Conservation (phyloP, 2,113 vertebrate genomes). For the Columba janthina region DNA sequence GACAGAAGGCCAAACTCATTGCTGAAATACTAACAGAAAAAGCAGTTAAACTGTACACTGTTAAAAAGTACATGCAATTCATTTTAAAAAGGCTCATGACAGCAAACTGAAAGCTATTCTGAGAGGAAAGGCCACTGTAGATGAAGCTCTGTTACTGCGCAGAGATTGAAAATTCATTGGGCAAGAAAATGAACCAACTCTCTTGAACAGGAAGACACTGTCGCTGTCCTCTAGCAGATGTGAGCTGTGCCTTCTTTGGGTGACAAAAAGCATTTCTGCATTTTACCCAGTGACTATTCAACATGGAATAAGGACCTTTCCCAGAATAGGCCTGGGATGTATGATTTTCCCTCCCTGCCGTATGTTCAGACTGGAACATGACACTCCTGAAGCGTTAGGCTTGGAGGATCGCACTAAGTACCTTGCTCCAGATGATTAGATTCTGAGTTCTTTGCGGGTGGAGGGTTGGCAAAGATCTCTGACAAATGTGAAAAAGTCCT, state of each 20-base stretch:
- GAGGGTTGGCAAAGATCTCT: background rate
- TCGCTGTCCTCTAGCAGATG: background rate
- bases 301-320: background rate
- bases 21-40: background rate
- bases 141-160: background rate
- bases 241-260: background rate
- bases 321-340: background rate
- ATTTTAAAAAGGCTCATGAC: background rate
- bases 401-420: background rate
- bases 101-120: background rate
- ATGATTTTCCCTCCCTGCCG: background rate
- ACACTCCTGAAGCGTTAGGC: background rate
- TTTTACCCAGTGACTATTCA: background rate
- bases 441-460: background rate
- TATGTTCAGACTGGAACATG: background rate
- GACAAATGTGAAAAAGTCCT: background rate
- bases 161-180: background rate
- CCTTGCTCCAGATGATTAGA: background rate
- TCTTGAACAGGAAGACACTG: background rate
- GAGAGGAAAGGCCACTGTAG: background rate
- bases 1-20: background rate
- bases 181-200: accelerated
- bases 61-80: background rate
- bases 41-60: background rate
- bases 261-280: background rate